Base-by-base conservation (phyloP, 2,888 invertebrate genomes). In the Ichneumon xanthorius region DNA sequence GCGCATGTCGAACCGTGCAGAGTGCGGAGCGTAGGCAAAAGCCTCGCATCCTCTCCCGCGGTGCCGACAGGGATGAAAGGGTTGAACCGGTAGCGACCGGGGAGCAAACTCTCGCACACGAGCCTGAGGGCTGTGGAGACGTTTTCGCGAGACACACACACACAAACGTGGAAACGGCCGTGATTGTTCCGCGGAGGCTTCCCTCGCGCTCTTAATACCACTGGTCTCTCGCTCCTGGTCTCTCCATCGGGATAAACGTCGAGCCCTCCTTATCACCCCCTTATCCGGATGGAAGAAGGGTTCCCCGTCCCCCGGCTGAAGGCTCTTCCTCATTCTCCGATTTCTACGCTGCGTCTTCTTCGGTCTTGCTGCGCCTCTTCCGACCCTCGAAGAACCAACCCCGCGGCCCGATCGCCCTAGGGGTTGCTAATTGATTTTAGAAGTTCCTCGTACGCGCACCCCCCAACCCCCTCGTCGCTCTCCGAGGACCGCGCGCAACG, bases 381-480 rank as follows among this genome's bases (percentile, higher is more conserved):
- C 4, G 65, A 77, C 73, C 78, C 90, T 91, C 89, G 89, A 92
- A 92, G 90, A 91, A 89, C 63, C 55, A 40, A 14, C 37, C 72
- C 14, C 67, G 48, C 65, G 14, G 33, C 75, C 33, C 81, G 73
- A 81, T 81, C 78, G 61, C 82, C 90, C 91, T 89, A 87, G 92
- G 92, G 92, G 90, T 91, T 93, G 92, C 93, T 93, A 93, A 93
- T 93, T 93, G 93, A 93, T 93, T 93, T 93, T 92, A 91, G 90
- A 93, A 93, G 93, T 93, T 93, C 87, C 91, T 89, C 87, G 80
- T 85, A 75, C 79, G 63, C 80, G 58, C 71, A 58, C 71, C 58
- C 61, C 33, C 11, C 6, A 33, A 65, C 78, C 63, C 70, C 76
- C 81, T 40, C 53, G 76, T n/a, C 65, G 58, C 68, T 80, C 79